Base-by-base conservation (phyloP, 2,797 vertebrate genomes). In the Esox lucius region DNA sequence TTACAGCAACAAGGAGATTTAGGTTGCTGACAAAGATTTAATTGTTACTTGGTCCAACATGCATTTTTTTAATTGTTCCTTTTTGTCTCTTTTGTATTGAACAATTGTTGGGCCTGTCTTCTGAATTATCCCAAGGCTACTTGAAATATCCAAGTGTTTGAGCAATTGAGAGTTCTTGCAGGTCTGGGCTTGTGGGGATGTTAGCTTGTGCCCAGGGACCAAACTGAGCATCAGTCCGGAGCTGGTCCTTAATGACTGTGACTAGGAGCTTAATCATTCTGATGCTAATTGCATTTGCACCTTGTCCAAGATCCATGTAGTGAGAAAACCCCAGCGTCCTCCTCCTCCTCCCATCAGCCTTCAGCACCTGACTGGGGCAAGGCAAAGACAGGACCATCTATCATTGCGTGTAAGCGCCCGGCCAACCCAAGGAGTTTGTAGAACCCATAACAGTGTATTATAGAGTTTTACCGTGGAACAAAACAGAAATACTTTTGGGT, bases 211-310 rank as follows among this genome's bases (percentile, higher is more conserved):
- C 56, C 56, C 56, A 61, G 56, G 22, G 56, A 61, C 22, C 22
- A 61, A 1, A 24, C 56, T 24, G 24, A 61, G 56, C 56, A 24
- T 61, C 22, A 12, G 56, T 61, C 56, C 22, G 11, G 22, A 26
- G n/a, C 22, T 61, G 56, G 22, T 22, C 56, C 56, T 61, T 61
- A 61, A 61, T 61, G 56, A 61, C 56, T 61, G 24, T 61, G 56
- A 61, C 56, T 24, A 24, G 56, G 56, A 59, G 53, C 53, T 59
- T 59, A 59, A 26, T 61, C 56, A 61, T 61, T 61, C 56, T 61
- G 56, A 61, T 61, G 56, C 22, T 61, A 61, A 61, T 61, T 61
- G 56, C 22, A 61, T 61, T 61, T 61, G 56, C 56, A 61, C 24
- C 56, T 61, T 13, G 11, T 61, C 56, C 56, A 24, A 24, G 22